A percentile compares a stretch with the other conserved stretches of the same genome.
Evolutionary conservation across 2,888 invertebrate species (phyloP).

Genomic region (Melieria picta): DNA sequence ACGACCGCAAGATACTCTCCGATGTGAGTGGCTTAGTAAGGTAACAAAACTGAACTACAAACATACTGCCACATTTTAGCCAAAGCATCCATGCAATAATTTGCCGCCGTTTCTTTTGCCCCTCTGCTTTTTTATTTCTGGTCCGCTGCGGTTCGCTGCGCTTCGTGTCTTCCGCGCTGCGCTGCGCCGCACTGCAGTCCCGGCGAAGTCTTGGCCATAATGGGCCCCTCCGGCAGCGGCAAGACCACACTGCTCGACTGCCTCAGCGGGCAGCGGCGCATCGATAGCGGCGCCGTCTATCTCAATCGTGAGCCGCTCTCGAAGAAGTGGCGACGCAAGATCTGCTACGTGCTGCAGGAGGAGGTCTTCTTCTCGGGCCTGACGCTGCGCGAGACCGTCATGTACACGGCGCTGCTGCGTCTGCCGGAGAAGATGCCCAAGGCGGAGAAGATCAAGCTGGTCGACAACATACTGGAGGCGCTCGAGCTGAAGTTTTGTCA

Average conservation of each 20-base stretch:
- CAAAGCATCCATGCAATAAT: background rate
- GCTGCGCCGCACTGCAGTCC: slow-evolving; percentile 66
- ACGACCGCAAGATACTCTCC: slow-evolving; percentile 71
- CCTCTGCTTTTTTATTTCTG: slow-evolving; percentile 3
- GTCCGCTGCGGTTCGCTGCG: slow-evolving; percentile 10
- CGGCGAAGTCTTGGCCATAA: slow-evolving; percentile 81
- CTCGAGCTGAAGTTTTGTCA: slow-evolving; percentile 79
- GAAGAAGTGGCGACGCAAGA: slow-evolving; percentile 77
- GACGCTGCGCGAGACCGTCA: slow-evolving; percentile 80
- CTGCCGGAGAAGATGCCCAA: slow-evolving; percentile 78
- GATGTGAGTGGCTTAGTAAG: slow-evolving; percentile 78
- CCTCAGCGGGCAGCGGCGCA: slow-evolving; percentile 75
- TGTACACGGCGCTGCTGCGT: slow-evolving; percentile 70
- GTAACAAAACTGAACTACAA: slow-evolving; percentile 48
- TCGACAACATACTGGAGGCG: slow-evolving; percentile 80
- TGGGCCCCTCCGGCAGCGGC: slow-evolving; percentile 83
- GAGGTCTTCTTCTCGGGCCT: slow-evolving; percentile 84
- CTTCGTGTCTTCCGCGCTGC: background rate
- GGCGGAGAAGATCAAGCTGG: slow-evolving; percentile 79
- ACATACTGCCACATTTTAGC: slow-evolving; percentile 32
- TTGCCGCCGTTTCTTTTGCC: slow-evolving; percentile 6
- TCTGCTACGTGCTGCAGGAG: slow-evolving; percentile 84
- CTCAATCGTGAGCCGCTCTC: slow-evolving; percentile 74
- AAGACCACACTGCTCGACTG: slow-evolving; percentile 83
- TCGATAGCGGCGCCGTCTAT: slow-evolving; percentile 74